phyloP scores from a whole-genome alignment of 2,888 invertebrate species.

The Ariolimax columbianus region DNA sequence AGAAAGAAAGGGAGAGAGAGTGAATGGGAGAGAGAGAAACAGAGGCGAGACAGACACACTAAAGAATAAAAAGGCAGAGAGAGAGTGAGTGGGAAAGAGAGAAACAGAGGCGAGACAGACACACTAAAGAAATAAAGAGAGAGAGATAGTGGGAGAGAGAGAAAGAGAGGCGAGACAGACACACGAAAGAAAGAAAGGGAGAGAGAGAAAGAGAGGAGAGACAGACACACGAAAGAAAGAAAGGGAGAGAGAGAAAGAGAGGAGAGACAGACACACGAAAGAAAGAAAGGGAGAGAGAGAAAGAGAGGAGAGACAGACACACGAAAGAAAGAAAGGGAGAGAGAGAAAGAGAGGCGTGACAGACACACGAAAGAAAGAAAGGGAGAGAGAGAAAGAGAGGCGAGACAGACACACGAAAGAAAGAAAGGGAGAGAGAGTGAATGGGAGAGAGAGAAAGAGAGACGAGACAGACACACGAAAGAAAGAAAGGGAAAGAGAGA shows the following conservation, averaged over 20 bases:
- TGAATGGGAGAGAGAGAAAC: neutral
- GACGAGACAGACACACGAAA: neutral
- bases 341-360: neutral
- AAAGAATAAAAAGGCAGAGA: no score
- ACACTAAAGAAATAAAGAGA: neutral
- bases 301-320: no score
- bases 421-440: neutral
- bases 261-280: no score
- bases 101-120: neutral
- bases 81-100: neutral
- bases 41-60: no score
- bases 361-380: neutral
- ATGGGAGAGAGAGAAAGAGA: neutral
- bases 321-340: neutral
- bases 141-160: constrained; percentile 7
- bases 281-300: neutral
- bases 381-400: neutral
- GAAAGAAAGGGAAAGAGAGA: neutral
- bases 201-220: neutral
- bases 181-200: no score
- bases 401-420: neutral
- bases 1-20: constrained; percentile 16
- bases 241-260: neutral
- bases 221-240: no score
- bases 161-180: no score